Base-by-base conservation (phyloP, 2,888 invertebrate species). In the Galerucella pusilla region DNA sequence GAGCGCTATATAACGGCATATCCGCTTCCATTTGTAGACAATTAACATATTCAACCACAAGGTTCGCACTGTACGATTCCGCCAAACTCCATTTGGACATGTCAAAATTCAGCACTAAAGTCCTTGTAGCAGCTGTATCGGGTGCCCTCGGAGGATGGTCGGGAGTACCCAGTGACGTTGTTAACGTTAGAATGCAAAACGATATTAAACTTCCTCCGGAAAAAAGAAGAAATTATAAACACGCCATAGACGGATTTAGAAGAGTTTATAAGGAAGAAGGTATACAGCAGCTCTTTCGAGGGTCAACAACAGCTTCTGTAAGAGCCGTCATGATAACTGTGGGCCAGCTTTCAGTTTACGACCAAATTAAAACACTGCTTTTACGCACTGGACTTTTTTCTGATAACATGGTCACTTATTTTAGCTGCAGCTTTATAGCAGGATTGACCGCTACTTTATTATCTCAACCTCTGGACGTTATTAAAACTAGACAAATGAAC, bases 151-250 rank as follows among this genome's bases (percentile, higher is more conserved):
- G 66, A 60, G 99, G 99, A 11, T 91, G 98, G 83, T 93, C 98
- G 2, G 98, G 97, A 0, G 97, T 97, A 28, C 99, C 99, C 0
- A 97, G 96, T 10, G 99, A 99, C 89, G 92, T 99, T 90, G 94
- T 99, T 67, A 99, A 99, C 89, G 99, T 99, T 7, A 90, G 99
- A 82, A 99, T 99, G 99, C 99, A 99, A 87, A 99, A 99, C 89
- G 99, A 99, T 88, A 92, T 98, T 35, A 99, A 98, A 89, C 88
- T 99, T 66, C 93, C 97, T 7, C 85, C 88, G 71, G 95, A 96
- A 20, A 91, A 93, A 81, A 90, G 97, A 85, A 91, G 98, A 90
- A 98, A 98, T 85, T 99, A 99, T 87, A 97, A 97, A 84, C 95
- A 99, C 88, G 99, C 97, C 0, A 82, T 98, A 65, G 97, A 99